Evolutionary conservation across 2,888 invertebrate species (phyloP), one percentile per base, ranked within the genome.

Genomic region (Cantharis rustica): DNA sequence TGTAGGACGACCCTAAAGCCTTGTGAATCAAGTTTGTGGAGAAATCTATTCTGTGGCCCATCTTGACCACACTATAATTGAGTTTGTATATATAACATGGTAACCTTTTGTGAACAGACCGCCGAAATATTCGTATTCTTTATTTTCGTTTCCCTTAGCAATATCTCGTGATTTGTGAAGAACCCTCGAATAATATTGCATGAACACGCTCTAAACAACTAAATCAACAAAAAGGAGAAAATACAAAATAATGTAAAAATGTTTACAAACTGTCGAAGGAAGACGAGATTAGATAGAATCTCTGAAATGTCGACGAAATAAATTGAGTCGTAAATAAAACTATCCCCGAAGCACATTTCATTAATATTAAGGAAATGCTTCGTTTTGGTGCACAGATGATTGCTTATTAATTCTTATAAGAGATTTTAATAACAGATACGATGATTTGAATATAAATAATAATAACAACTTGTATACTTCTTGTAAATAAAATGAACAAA

Each of bases 1-100:
- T 72, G 72, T 61, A 72, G 72, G 71, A 75, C 68, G 75, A 61
- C 68, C 75, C 72, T 23, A 62, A 17, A 69, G 75, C 75, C 72
- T 69, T 71, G 61, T 72, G 75, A 72, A 71, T 72, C 26, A 63
- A 26, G 72, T 69, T 66, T 61, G 72, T 61, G 13, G 47, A 47
- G 31, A 47, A 47, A n/a, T 47, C 7, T n/a, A 47, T n/a, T 47
- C 47, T n/a, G 47, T 9, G 47, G 61, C 69, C 73, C 76, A 61
- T 68, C 73, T 76, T 76, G 76, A 76, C 76, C 76, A 70, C 76
- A 71, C 76, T 27, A 76, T 76, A 76, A 76, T 76, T 73, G 70
- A 73, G 73, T 76, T 76, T 73, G 70, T 73, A 68, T 76, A 72
- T 72, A 66, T 71, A 76, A 68, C 75, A 72, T 69, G 68, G 72